phyloP scores from a whole-genome alignment of 2,113 vertebrate species.

The Theristicus caerulescens region DNA sequence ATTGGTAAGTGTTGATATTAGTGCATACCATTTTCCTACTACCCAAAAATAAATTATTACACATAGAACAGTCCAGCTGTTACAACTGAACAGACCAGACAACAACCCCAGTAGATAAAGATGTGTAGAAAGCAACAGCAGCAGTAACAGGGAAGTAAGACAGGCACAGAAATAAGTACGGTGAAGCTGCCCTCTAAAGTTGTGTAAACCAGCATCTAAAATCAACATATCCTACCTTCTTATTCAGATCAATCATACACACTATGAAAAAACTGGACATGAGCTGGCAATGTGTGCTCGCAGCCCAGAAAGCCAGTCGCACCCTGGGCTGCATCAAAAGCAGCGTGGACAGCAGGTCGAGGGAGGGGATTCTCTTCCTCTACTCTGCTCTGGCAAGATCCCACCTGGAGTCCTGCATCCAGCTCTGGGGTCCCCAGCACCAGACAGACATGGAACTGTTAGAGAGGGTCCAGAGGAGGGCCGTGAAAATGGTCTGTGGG shows the following conservation, averaged over 20 bases:
- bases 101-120: not conserved
- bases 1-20: not conserved
- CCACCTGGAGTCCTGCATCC: not conserved
- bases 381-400: not conserved
- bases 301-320: not conserved
- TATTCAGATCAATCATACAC: not conserved
- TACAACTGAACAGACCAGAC: not conserved
- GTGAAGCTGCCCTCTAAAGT: not conserved
- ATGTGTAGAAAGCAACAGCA: not conserved
- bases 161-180: not conserved
- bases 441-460: not conserved
- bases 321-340: not conserved
- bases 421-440: not conserved
- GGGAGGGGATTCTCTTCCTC: not conserved
- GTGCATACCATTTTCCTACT: not conserved
- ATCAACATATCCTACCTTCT: not conserved
- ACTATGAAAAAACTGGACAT: not conserved
- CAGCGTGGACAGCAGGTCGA: not conserved
- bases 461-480: not conserved
- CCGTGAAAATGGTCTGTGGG: not conserved
- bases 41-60: not conserved
- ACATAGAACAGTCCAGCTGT: not conserved
- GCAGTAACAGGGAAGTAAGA: not conserved
- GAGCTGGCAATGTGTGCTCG: accelerated
- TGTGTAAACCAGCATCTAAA: not conserved